A percentile compares a stretch with the other conserved stretches of the same genome.
These are phyloP conservation scores for Pseudococcus longispinus DNA, from an alignment of 2,888 invertebrate species.

Conservation along the genomic window DNA sequence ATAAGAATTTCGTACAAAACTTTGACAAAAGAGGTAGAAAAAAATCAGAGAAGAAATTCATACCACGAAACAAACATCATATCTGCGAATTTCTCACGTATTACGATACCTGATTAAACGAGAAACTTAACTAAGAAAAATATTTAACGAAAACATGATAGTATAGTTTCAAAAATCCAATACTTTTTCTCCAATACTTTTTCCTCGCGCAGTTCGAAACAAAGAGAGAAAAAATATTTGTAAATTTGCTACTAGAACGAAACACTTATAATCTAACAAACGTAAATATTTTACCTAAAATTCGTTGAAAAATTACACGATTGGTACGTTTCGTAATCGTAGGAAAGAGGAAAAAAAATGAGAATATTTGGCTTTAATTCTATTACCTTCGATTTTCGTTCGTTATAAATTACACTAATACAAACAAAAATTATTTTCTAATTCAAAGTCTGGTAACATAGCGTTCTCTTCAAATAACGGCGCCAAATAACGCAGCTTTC, in stretches of 20 bases:
- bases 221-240: neutral
- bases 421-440: neutral
- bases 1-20: neutral
- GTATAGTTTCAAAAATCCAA: neutral
- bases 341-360: neutral
- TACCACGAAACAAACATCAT: neutral
- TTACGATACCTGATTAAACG: neutral
- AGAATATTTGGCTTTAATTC: neutral
- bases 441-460: constrained; percentile 31
- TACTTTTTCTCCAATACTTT: neutral
- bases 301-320: neutral
- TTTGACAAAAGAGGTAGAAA: neutral
- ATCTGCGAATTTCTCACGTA: neutral
- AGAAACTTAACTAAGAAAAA: neutral
- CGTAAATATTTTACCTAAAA: neutral
- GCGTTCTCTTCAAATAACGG: neutral
- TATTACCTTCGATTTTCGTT: neutral
- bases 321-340: neutral
- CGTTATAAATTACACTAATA: neutral
- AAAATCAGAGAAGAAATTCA: neutral
- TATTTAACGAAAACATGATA: neutral
- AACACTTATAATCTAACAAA: neutral
- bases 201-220: neutral
- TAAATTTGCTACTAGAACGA: constrained; percentile 3
- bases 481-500: neutral